These are phyloP conservation scores for Sebastes steindachneri DNA, from an alignment of 2,797 vertebrate genomes.

Conservation along the genomic window DNA sequence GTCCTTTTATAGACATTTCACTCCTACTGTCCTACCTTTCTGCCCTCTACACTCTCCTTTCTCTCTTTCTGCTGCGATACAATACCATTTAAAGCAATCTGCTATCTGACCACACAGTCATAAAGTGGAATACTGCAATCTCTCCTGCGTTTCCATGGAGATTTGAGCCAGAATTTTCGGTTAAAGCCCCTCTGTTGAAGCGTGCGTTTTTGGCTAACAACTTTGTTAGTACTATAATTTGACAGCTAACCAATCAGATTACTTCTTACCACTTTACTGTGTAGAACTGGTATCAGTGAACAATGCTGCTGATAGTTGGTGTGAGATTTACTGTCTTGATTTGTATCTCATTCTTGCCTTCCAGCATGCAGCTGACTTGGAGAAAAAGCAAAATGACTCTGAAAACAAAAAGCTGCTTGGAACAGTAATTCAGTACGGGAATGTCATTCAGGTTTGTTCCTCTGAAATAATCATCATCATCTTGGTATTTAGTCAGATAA, in stretches of 20 bases:
- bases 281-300: neutral
- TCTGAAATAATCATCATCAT: neutral
- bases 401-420: conserved; percentile 97
- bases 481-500: neutral
- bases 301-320: neutral
- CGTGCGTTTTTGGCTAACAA: neutral
- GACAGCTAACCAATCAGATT: neutral
- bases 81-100: conserved; percentile 77
- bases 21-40: conserved; percentile 52
- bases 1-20: conserved; percentile 72
- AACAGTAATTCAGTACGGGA: conserved; percentile 95
- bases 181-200: conserved; percentile 20
- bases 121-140: conserved; percentile 60
- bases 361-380: conserved; percentile 96
- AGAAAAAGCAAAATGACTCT: conserved; percentile 98
- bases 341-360: conserved; percentile 6
- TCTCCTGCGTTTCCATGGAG: conserved; percentile 50
- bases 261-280: neutral
- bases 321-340: neutral
- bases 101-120: conserved; percentile 57
- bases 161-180: conserved; percentile 31
- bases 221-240: neutral
- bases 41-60: conserved; percentile 39
- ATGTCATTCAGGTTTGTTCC: conserved; percentile 92
- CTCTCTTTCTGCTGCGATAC: conserved; percentile 37